Evolutionary conservation across 2,113 vertebrate species (phyloP), one percentile per base, ranked within the genome.

Genomic region (Pterophyllum scalare): DNA sequence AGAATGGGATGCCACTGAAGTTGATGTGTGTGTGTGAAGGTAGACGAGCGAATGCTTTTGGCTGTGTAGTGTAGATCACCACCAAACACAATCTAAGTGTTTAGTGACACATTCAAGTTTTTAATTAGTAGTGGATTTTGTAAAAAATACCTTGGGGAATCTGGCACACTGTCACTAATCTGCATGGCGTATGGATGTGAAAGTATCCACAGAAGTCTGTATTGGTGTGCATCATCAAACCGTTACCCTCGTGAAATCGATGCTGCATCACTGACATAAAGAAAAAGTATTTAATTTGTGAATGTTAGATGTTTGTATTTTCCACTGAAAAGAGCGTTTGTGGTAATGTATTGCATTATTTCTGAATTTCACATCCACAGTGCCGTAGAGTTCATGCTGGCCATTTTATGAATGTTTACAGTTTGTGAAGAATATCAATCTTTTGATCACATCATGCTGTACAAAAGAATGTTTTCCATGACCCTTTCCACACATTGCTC

Each of bases 381-480:
- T 92, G 92, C 90, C 90, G 87, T 80, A 84, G 58, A 88, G 54
- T 64, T 82, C 62, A 86, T 77, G 86, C 86, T 84, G 80, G 11
- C 78, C 81, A 54, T 43, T 77, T 65, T 3, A 33, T 85, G 84
- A 93, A 93, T 94, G 92, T 93, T 88, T 58, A 43, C 83, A 62
- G 14, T 72, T 24, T 75, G 64, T 79, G 59, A 10, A 79, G 6
- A 43, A 31, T 35, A 74, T 17, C 4, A 76, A 17, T 49, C 33
- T 13, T 2, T 19, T 1, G 13, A 40, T 79, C 54, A 78, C 7
- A 60, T 77, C 33, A 89, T 87, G 84, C 89, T 87, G 87, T 80
- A 33, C 3, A 72, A 52, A 20, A 74, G 12, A 56, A 6, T 54
- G 77, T 65, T 89, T 80, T 35, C 58, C 76, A 83, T 15, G 14